These are phyloP conservation scores for Anseranas semipalmata DNA, from an alignment of 2,113 vertebrate species.

Conservation along the genomic window DNA sequence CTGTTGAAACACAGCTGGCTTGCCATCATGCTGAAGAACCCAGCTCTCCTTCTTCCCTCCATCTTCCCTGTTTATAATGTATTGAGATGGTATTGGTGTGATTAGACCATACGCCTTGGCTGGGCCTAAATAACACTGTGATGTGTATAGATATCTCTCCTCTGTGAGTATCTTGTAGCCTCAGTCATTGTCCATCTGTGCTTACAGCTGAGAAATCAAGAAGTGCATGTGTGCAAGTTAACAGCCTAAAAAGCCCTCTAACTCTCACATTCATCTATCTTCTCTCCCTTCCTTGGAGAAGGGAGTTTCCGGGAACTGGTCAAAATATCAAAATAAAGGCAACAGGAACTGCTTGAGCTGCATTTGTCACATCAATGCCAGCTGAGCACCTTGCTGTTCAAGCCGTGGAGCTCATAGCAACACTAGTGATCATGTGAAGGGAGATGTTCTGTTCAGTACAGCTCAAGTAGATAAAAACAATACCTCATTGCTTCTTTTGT, in stretches of 20 bases:
- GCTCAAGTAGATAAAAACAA: not conserved
- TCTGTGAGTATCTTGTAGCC: slow-evolving; percentile 15
- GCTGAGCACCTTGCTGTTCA: not conserved
- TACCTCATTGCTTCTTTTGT: not conserved
- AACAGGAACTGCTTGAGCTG: not conserved
- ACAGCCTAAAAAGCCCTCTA: slow-evolving; percentile 17
- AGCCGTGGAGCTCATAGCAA: not conserved
- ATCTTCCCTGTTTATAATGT: not conserved
- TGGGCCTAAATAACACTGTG: slow-evolving; percentile 71
- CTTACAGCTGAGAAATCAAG: slow-evolving; percentile 26
- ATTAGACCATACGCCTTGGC: slow-evolving; percentile 3
- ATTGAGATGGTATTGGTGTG: slow-evolving; percentile 35
- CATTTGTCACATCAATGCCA: not conserved
- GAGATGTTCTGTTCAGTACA: not conserved
- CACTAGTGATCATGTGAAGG: not conserved
- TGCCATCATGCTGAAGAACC: not conserved
- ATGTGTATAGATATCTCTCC: slow-evolving; percentile 57
- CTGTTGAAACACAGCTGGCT: not conserved
- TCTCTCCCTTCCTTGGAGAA: slow-evolving; percentile 4
- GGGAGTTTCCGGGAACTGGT: slow-evolving; percentile 4
- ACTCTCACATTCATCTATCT: not conserved
- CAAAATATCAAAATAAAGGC: not conserved
- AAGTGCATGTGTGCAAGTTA: not conserved
- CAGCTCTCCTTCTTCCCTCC: not conserved
- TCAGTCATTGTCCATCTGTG: not conserved